Evolutionary conservation across 2,113 vertebrate species (phyloP).

Genomic region (Rattus norvegicus): DNA sequence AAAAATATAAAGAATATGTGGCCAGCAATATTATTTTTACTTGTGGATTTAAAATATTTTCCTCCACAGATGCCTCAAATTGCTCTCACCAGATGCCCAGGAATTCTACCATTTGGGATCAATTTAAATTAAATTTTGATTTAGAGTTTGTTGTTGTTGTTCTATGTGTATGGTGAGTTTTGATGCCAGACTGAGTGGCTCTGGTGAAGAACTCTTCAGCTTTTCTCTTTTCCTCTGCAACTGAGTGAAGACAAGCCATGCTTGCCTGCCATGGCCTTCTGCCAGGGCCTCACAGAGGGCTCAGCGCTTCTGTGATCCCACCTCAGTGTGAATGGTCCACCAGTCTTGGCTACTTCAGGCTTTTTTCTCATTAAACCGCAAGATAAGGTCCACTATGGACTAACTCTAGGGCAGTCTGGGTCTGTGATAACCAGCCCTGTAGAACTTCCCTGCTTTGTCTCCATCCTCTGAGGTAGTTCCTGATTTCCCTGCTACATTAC

Average conservation of each 20-base stretch:
- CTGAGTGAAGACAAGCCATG: background rate
- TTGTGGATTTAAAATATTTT: constrained; percentile 53
- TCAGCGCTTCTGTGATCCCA: background rate
- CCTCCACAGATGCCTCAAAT: constrained; percentile 36
- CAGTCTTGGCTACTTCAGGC: background rate
- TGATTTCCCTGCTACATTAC: background rate
- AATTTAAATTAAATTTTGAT: constrained; percentile 73
- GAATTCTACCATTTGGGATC: constrained; percentile 46
- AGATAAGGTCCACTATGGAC: background rate
- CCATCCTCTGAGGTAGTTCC: background rate
- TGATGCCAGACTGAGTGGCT: constrained; percentile 55
- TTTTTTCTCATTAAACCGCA: background rate
- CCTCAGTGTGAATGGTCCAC: background rate
- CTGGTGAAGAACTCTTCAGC: constrained; percentile 46
- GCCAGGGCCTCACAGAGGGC: background rate
- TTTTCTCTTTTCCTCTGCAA: constrained; percentile 46
- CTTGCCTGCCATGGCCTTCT: background rate
- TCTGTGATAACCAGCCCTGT: background rate
- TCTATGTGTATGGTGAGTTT: constrained; percentile 34
- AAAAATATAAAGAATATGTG: background rate
- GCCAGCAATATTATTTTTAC: background rate
- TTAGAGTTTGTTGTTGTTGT: constrained; percentile 33
- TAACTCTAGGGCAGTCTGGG: background rate
- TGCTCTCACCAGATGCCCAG: constrained; percentile 27
- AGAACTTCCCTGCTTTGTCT: constrained; percentile 7